Conservation (phyloP, 2,888 invertebrate genomes). For the Isoperla grammatica region DNA sequence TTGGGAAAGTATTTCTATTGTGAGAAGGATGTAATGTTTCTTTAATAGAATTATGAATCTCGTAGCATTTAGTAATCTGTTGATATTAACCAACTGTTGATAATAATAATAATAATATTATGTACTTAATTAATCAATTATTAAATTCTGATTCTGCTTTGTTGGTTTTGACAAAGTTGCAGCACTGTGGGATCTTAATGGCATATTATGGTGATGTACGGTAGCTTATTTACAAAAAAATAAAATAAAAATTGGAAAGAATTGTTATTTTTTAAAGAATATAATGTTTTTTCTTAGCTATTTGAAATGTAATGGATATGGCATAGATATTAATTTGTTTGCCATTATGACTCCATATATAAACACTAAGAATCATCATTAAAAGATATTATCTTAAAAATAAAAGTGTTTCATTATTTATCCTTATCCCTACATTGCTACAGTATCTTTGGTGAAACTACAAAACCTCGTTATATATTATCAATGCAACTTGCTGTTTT, state of each 20-base stretch:
- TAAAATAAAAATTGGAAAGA: conserved; percentile 18
- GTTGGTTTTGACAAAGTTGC: conserved; percentile 7
- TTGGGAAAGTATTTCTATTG: no score
- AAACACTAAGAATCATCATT: conserved; percentile 4
- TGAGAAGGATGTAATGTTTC: no score
- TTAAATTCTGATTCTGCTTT: neutral
- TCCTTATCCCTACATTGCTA: no score
- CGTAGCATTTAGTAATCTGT: neutral
- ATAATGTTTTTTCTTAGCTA: conserved; percentile 30
- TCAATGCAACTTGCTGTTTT: no score
- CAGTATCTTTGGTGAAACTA: no score
- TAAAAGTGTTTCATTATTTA: neutral
- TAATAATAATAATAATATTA: neutral
- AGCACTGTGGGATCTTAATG: neutral
- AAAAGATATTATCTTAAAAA: conserved; percentile 10
- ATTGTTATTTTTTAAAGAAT: conserved; percentile 32
- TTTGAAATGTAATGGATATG: conserved; percentile 23
- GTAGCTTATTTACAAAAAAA: conserved; percentile 8
- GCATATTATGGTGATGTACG: neutral
- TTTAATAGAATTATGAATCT: neutral
- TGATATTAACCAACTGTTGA: neutral
- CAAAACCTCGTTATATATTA: no score
- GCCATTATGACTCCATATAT: conserved; percentile 16
- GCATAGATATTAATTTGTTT: conserved; percentile 16
- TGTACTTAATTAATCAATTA: neutral